phyloP scores from a whole-genome alignment of 2,113 vertebrate genomes.

The Ctenomys sociabilis region DNA sequence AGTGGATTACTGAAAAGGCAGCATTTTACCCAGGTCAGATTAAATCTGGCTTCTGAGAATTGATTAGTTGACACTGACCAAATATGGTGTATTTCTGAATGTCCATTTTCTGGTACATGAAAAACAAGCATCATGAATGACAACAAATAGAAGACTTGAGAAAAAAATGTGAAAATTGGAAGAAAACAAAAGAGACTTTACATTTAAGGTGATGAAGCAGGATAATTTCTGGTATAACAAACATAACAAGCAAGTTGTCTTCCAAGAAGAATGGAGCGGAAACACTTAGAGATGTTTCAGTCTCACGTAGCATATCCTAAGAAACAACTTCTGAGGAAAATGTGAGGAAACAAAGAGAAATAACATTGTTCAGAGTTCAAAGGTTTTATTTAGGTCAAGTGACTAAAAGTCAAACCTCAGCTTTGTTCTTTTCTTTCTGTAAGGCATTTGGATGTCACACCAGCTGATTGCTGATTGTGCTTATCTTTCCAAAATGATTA shows the following conservation, averaged over 20 bases:
- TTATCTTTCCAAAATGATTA: not conserved
- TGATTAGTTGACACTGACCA: not conserved
- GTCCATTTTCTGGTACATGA: not conserved
- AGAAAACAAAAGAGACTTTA: not conserved
- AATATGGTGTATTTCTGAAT: not conserved
- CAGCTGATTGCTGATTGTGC: not conserved
- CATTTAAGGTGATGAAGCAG: not conserved
- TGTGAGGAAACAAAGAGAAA: not conserved
- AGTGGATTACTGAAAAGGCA: not conserved
- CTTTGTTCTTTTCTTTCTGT: not conserved
- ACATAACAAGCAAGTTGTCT: not conserved
- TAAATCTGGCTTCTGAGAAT: not conserved
- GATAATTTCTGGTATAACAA: not conserved
- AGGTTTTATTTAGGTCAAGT: not conserved
- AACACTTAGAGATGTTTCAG: not conserved
- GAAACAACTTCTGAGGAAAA: not conserved
- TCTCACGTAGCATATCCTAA: not conserved
- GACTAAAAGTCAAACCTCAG: not conserved
- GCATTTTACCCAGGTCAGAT: not conserved
- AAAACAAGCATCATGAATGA: not conserved
- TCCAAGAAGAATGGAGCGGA: not conserved
- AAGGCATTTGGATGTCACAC: not conserved
- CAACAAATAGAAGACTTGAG: not conserved
- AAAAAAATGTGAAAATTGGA: not conserved
- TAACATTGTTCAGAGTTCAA: not conserved